A percentile compares a stretch with the other conserved stretches of the same genome.
Conservation (phyloP, 1,140 invertebrate species). For the Drosophila ironensis region DNA sequence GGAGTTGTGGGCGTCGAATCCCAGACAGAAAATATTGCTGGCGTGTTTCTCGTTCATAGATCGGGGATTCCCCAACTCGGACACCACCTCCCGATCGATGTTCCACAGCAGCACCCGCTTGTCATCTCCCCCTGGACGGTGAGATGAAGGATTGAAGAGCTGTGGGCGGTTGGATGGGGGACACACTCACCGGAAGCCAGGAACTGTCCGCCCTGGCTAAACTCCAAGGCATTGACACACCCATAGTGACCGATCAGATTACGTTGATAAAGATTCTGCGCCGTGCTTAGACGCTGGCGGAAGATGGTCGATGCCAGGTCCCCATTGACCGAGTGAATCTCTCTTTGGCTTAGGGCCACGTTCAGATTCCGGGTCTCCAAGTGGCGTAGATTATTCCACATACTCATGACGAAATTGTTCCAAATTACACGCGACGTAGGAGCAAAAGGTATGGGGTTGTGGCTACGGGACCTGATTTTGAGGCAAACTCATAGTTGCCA, state of each 20-base stretch:
- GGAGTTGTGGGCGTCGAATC: conserved; percentile 90
- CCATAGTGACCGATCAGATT: conserved; percentile 95
- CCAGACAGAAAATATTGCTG: conserved; percentile 97
- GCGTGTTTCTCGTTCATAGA: conserved; percentile 92
- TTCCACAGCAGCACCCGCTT: conserved; percentile 94
- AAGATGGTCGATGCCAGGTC: conserved; percentile 83
- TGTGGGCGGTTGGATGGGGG: not conserved
- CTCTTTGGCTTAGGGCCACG: conserved; percentile 45
- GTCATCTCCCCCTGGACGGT: conserved; percentile 89
- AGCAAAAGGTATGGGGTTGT: not conserved
- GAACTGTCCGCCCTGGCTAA: conserved; percentile 92
- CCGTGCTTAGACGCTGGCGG: conserved; percentile 85
- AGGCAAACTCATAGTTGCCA: too few species aligned
- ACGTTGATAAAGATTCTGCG: conserved; percentile 90
- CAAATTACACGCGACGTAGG: not conserved
- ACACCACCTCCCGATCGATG: conserved; percentile 90
- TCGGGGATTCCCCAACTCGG: conserved; percentile 85
- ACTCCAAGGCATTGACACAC: conserved; percentile 98
- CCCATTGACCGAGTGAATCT: conserved; percentile 36
- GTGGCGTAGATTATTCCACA: conserved; percentile 10
- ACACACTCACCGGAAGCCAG: conserved; percentile 90
- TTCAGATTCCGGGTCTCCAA: conserved; percentile 52
- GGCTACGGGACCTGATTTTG: not conserved
- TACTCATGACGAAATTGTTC: conserved; percentile 35
- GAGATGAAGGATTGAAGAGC: conserved; percentile 83